Evolutionary conservation across 2,797 vertebrate species (phyloP), one percentile per base, ranked within the genome.

Genomic region (Novumbra hubbsi): DNA sequence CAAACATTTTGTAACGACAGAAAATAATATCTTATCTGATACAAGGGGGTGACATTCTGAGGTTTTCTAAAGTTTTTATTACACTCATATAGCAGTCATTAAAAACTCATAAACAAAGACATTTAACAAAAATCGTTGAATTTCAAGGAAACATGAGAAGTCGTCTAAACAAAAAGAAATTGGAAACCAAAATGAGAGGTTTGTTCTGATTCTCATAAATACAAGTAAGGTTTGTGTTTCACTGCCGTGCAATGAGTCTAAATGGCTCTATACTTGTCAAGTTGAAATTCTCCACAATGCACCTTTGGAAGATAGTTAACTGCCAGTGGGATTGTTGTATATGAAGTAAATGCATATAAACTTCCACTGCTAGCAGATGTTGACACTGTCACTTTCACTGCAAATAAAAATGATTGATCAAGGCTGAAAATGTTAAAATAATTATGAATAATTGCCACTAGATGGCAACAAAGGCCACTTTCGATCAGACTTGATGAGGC

Each of bases 381-480:
- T 55, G n/a, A 55, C n/a, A 55, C 0, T n/a, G n/a, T n/a, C 1
- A 19, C 52, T 21, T n/a, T 21, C 52, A 55, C 8, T 2, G n/a
- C 52, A n/a, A 19, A n/a, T 55, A 5, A 19, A 55, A 63, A 63
- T 63, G 16, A 30, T 28, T 49, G 16, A n/a, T 30, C n/a, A 49
- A 16, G 5, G 9, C 32, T 63, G n/a, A 16, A 70, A n/a, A 75
- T 64, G 65, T 55, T 52, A 50, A 70, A 41, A 49, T 30, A 66
- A 21, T 76, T 71, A 85, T 86, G 86, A 92, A 91, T 93, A 89
- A 92, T 87, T 95, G 76, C 83, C 95, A 90, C 92, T 92, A 94
- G 95, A 87, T 90, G 92, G 91, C 88, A 84, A 86, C 76, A 81
- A 76, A 78, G n/a, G 24, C 78, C 78, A 78, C 87, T 77, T 27